These are phyloP conservation scores for Medauroidea extradentata DNA, from an alignment of 1,140 invertebrate species.

Conservation along the genomic window DNA sequence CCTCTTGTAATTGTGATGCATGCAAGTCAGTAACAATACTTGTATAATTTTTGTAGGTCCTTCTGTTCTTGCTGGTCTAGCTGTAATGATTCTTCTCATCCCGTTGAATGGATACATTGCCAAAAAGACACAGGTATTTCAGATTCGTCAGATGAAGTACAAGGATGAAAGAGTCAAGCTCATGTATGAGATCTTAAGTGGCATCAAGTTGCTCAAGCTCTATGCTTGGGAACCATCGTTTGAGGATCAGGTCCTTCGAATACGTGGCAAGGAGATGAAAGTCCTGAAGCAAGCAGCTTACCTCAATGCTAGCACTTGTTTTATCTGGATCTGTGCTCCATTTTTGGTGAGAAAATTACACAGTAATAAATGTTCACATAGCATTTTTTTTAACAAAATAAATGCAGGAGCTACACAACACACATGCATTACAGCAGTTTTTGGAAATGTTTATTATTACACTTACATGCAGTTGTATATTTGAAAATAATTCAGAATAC, in stretches of 20 bases:
- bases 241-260: constrained; percentile 76
- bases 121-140: constrained; percentile 73
- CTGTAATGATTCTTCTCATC: constrained; percentile 88
- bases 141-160: constrained; percentile 86
- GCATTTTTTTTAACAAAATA: too few relatives aligned
- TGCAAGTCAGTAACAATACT: too few relatives aligned
- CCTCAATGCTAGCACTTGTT: constrained; percentile 83
- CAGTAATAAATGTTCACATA: too few relatives aligned
- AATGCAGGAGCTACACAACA: too few relatives aligned
- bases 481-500: too few relatives aligned
- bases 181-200: constrained; percentile 72
- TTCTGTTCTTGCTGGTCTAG: constrained; percentile 83
- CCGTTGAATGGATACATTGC: constrained; percentile 88
- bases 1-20: too few relatives aligned
- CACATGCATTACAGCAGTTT: too few relatives aligned
- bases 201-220: constrained; percentile 67
- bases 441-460: too few relatives aligned
- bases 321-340: constrained; percentile 93
- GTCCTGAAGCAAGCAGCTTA: constrained; percentile 81
- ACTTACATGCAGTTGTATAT: too few relatives aligned
- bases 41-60: constrained; percentile 48
- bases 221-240: constrained; percentile 92
- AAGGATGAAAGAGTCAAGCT: constrained; percentile 90
- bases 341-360: constrained; percentile 89
- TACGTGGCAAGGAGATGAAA: constrained; percentile 78